phyloP scores from a whole-genome alignment of 2,797 vertebrate genomes.

The Lepilemur septentrionalis region DNA sequence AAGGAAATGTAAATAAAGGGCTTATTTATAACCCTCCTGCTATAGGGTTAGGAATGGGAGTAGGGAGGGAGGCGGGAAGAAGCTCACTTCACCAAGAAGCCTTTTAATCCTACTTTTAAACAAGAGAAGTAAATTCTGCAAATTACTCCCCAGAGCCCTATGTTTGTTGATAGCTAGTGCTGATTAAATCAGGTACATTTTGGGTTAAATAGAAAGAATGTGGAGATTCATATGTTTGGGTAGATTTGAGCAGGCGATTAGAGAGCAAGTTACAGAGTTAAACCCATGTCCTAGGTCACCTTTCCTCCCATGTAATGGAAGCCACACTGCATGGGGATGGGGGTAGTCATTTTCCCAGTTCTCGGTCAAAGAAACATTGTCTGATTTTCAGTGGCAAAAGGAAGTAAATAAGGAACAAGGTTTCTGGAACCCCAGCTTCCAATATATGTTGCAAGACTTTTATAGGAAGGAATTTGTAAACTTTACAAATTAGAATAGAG shows the following conservation, averaged over 20 bases:
- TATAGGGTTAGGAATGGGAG: neutral
- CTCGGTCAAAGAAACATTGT: neutral
- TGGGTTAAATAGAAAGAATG: neutral
- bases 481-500: neutral
- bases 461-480: constrained; percentile 19
- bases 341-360: neutral
- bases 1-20: neutral
- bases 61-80: neutral
- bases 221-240: neutral
- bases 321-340: neutral
- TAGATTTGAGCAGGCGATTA: neutral
- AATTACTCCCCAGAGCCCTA: neutral
- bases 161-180: neutral
- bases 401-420: neutral
- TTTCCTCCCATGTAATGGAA: neutral
- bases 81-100: neutral
- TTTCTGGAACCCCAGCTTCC: constrained; percentile 5
- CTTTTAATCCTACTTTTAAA: constrained; percentile 5
- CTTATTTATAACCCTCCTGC: neutral
- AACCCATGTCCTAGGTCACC: neutral
- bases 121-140: neutral
- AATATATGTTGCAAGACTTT: neutral
- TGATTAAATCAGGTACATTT: neutral
- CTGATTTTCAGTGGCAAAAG: constrained; percentile 23
- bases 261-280: neutral